phyloP scores from a whole-genome alignment of 2,113 vertebrate genomes.

The Neopipo cinnamomea region DNA sequence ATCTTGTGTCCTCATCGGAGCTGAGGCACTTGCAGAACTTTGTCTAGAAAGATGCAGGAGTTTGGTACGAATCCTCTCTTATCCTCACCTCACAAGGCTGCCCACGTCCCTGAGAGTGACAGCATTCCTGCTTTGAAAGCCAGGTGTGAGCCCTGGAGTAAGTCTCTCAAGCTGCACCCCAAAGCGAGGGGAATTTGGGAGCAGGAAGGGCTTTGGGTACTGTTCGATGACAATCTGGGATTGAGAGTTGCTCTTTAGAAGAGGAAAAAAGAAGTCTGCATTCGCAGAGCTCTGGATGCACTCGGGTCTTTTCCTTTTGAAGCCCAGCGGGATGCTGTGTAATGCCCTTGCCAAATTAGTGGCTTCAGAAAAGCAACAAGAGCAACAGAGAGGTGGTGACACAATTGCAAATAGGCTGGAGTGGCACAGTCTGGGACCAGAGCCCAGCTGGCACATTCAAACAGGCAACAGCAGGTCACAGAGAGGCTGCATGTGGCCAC shows the following conservation, averaged over 20 bases:
- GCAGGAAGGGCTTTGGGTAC: not conserved
- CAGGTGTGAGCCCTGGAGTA: accelerated
- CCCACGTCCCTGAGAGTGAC: accelerated
- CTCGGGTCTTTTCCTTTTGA: not conserved
- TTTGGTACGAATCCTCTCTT: not conserved
- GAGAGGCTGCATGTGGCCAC: not conserved
- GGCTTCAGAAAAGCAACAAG: not conserved
- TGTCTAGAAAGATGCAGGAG: not conserved
- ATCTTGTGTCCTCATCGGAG: not conserved
- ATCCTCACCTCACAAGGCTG: not conserved
- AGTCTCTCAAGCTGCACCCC: not conserved
- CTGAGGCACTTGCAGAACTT: not conserved
- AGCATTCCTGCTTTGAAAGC: not conserved
- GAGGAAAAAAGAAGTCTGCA: not conserved
- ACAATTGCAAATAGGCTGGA: not conserved
- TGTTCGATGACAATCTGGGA: not conserved
- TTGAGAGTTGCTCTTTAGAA: not conserved
- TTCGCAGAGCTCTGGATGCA: not conserved
- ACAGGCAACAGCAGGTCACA: not conserved
- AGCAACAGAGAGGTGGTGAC: not conserved
- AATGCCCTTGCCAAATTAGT: not conserved
- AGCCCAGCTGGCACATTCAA: not conserved
- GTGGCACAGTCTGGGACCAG: not conserved
- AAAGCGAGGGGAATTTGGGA: not conserved
- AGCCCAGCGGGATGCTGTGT: not conserved